Evolutionary conservation across 2,888 invertebrate species (phyloP), one percentile per base, ranked within the genome.

Genomic region (Pheosia gnoma): DNA sequence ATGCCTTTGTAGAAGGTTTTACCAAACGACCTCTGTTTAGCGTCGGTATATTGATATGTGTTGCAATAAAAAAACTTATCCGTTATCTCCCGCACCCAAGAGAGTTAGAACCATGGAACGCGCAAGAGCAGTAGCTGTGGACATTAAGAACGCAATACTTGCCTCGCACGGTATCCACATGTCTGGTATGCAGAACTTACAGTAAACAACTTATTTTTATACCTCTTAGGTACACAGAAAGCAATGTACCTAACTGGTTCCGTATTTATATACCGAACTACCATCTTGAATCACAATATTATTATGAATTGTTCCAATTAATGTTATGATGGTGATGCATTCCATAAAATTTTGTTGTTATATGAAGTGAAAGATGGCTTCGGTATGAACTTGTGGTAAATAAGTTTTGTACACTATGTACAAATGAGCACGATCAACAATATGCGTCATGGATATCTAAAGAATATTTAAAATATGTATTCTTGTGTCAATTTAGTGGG

Each of bases 181-280:
- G 25, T 67, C 68, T 67, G 71, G 66, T 67, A 76, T 68, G 68
- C 58, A 65, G 66, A 68, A 65, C 66, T 69, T 67, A 68, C 65
- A 65, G 68, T 73, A 65, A 52, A 64, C 45, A 67, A 64, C 68
- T 68, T 76, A 77, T 75, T 78, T 78, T 75, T 78, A 72, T 69
- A 70, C 68, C 66, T 63, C 59, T 59, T 51, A 55, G 39, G 13
- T 59, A 60, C 61, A 58, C 61, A 63, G 64, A 76, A 61, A 65
- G 61, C 55, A 62, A 68, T 37, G 53, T 49, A 25, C 25, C 25
- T 25, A 72, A 77, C 77, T 63, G 68, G 76, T 77, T 77, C 66
- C 62, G 59, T 68, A 66, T 70, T 71, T 67, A 71, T 63, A 65
- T 67, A 65, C 37, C n/a, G 36, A 51, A 51, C 25, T 25, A 7